These are phyloP conservation scores for Digitonthophagus gazella DNA, from an alignment of 2,888 invertebrate species.

Conservation along the genomic window DNA sequence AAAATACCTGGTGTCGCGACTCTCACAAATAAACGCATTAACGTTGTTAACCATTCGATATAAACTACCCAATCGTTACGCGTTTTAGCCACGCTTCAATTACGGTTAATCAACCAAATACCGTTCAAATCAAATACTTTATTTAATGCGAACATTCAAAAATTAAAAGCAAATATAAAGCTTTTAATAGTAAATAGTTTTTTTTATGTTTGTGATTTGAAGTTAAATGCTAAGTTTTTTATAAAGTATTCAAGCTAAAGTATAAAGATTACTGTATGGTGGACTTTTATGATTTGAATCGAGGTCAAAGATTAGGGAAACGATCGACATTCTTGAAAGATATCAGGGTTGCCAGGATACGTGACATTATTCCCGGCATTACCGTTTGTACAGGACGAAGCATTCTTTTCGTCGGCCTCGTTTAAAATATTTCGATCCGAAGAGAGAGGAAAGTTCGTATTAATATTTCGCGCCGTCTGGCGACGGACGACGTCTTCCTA, in stretches of 20 bases:
- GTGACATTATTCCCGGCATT: neutral
- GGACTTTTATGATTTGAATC: neutral
- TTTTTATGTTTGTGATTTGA: neutral
- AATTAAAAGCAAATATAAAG: neutral
- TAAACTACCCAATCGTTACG: neutral
- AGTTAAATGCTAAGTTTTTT: neutral
- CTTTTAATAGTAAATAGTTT: no score
- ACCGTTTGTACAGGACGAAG: neutral
- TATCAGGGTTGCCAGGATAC: neutral
- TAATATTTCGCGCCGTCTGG: neutral
- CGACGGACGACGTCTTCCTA: constrained; percentile 5
- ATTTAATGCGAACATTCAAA: neutral
- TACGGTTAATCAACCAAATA: neutral
- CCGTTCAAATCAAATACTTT: no score
- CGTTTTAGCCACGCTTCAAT: neutral
- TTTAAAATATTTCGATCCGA: neutral
- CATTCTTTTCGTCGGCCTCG: neutral
- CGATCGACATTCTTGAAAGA: neutral
- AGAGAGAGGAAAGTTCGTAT: neutral
- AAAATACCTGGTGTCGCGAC: neutral
- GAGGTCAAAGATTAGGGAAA: neutral
- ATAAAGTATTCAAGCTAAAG: neutral
- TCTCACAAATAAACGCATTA: neutral
- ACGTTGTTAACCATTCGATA: neutral
- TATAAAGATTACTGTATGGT: neutral